These are phyloP conservation scores for Erpornis zantholeuca DNA, from an alignment of 2,113 vertebrate genomes.

Conservation along the genomic window DNA sequence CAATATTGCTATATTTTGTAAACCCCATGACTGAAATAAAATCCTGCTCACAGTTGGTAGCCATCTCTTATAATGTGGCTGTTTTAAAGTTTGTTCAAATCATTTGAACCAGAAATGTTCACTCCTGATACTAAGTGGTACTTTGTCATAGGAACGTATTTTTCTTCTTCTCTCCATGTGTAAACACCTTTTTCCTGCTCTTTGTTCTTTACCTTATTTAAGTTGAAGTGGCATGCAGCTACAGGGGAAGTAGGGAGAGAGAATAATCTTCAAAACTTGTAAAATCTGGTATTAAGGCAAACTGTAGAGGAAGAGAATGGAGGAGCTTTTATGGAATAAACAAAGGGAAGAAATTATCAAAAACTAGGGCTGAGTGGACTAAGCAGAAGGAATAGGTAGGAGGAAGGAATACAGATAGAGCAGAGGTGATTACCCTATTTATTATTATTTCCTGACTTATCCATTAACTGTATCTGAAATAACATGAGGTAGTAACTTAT, in stretches of 20 bases:
- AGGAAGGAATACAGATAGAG: neutral
- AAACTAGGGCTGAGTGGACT: neutral
- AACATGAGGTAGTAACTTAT: neutral
- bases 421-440: neutral
- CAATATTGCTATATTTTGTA: constrained; percentile 1
- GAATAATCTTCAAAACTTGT: neutral
- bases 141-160: neutral
- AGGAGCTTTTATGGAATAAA: neutral
- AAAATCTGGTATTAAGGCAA: neutral
- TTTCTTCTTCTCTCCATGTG: neutral
- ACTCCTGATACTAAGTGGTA: neutral
- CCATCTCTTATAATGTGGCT: neutral
- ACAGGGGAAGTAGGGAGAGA: neutral
- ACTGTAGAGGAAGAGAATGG: neutral
- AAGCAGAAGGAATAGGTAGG: neutral
- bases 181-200: neutral
- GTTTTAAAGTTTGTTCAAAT: neutral
- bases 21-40: constrained; percentile 29
- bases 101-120: neutral
- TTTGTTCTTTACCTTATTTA: neutral
- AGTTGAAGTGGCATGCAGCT: neutral
- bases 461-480: neutral
- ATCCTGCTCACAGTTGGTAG: neutral
- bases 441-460: neutral
- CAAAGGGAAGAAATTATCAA: neutral